Conservation (phyloP, 2,113 vertebrate species). For the Dipodomys ordii region DNA sequence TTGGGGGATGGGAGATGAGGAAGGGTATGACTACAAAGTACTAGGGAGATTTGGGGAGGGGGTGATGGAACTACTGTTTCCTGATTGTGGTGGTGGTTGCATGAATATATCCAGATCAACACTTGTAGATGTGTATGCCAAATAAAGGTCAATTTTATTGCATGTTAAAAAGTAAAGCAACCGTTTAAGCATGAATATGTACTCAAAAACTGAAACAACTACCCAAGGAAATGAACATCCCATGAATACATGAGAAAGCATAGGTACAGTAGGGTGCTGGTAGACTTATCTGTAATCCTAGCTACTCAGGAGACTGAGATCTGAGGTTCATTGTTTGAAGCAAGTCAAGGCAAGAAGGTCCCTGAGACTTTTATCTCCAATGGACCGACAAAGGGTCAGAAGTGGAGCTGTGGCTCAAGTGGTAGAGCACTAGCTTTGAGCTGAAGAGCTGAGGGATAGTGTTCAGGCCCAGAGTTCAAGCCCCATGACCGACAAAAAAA, state of each 20-base stretch:
- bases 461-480: too few species aligned
- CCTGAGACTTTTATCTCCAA: too few species aligned
- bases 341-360: too few species aligned
- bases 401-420: too few species aligned
- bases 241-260: not conserved
- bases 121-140: constrained; percentile 14
- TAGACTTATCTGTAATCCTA: too few species aligned
- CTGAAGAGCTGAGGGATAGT: too few species aligned
- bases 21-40: not conserved
- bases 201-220: not conserved
- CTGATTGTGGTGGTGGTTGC: not conserved
- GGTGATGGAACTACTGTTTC: not conserved
- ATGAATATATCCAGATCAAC: not conserved
- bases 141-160: constrained; percentile 31
- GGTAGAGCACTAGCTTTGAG: too few species aligned
- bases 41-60: not conserved
- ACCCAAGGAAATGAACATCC: constrained; percentile 16
- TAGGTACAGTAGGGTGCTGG: not conserved
- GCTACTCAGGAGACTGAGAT: too few species aligned
- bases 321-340: too few species aligned
- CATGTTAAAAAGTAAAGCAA: not conserved
- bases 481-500: too few species aligned
- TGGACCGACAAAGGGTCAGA: too few species aligned
- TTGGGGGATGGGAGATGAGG: not conserved
- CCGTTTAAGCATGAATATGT: not conserved